Evolutionary conservation across 2,113 vertebrate species (phyloP).

Genomic region (Ctenodactylus gundi): DNA sequence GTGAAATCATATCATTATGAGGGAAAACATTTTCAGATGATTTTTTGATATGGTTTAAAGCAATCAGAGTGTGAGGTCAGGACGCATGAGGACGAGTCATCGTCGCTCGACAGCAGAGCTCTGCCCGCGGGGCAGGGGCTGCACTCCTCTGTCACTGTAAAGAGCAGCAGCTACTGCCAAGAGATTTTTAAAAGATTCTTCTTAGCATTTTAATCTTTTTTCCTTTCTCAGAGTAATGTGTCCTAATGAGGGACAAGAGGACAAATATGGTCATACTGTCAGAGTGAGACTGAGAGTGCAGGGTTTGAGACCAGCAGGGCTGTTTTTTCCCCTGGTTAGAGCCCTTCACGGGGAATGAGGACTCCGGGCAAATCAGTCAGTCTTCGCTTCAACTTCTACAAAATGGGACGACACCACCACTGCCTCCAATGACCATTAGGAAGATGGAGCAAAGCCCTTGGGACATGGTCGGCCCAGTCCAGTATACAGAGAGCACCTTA

Average conservation of each 20-base stretch:
- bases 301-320: background rate
- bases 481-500: background rate
- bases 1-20: constrained; percentile 59
- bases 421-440: rapidly evolving
- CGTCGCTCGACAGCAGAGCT: background rate
- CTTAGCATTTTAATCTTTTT: background rate
- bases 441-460: background rate
- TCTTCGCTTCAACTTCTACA: background rate
- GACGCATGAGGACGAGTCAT: background rate
- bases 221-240: background rate
- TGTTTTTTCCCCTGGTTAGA: background rate
- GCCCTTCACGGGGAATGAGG: background rate
- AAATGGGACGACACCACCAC: background rate
- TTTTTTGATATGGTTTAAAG: constrained; percentile 50
- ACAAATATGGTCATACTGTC: background rate
- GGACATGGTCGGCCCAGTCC: background rate
- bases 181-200: background rate
- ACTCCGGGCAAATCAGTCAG: background rate
- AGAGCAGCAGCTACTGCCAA: background rate
- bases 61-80: background rate
- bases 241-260: background rate
- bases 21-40: constrained; percentile 61
- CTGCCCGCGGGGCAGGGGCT: background rate
- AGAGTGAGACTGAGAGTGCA: background rate
- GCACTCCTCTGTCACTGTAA: background rate